Evolutionary conservation across 2,888 invertebrate genomes (phyloP), one percentile per base, ranked within the genome.

Genomic region (Agapetus fuscipes): DNA sequence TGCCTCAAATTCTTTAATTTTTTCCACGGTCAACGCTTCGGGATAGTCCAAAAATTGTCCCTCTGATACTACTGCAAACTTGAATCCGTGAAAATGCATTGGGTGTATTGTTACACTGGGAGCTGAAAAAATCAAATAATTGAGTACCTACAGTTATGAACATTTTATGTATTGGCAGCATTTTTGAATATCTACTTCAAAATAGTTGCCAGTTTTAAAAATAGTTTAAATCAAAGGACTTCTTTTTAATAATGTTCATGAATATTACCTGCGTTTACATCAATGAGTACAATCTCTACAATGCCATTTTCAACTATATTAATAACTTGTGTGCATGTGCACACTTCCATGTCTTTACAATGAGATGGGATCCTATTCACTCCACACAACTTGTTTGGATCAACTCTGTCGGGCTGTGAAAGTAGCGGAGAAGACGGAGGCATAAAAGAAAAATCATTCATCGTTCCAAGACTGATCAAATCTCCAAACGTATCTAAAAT

Each of bases 31-130:
- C 12, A 40, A 26, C 7, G 32, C 14, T 17, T 14, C 30, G 16
- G 17, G 34, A 25, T 29, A 26, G 17, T 13, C 32, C 9, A 26
- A 13, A 20, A 39, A 20, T 37, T 34, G 33, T 13, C 50, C 51
- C 14, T 45, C 38, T 14, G 53, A 55, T 12, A 60, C 48, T 7
- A 62, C 56, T 30, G 54, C 49, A 46, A 62, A 62, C 15, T 53
- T 51, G 43, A 57, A 53, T 3, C 63, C 63, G 44, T 63, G 63
- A 2, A 62, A 44, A 48, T 62, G 63, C 41, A 62, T 58, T 1
- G 62, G 61, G 49, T 63, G 62, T 24, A 52, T 37, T 16, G 49
- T n/a, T n/a, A n/a, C n/a, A n/a, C n/a, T n/a, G n/a, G n/a, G n/a
- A n/a, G n/a, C n/a, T n/a, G n/a, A n/a, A n/a, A n/a, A n/a, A n/a